phyloP scores from a whole-genome alignment of 2,113 vertebrate species.

The Pelobates fuscus region DNA sequence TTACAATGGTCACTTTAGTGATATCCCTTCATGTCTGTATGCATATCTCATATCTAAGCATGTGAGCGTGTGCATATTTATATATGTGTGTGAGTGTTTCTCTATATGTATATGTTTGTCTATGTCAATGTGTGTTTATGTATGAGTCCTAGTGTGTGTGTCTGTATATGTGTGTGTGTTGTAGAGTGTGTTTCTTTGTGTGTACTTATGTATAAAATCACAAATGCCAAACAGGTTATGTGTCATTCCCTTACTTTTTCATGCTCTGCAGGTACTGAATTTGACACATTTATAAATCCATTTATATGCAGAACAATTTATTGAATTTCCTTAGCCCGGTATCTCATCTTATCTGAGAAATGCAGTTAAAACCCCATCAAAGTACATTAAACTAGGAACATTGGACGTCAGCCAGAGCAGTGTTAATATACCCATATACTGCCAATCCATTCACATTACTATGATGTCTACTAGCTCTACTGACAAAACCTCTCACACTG shows the following conservation, averaged over 20 bases:
- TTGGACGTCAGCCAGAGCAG: slow-evolving; percentile 38
- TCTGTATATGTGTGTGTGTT: too few relatives aligned
- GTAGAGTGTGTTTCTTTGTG: too few relatives aligned
- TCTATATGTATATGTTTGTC: too few relatives aligned
- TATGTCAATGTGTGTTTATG: too few relatives aligned
- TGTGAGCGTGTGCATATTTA: too few relatives aligned
- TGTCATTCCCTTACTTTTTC: neutral
- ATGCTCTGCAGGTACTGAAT: slow-evolving; percentile 21
- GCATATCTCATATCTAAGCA: too few relatives aligned
- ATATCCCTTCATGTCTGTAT: too few relatives aligned
- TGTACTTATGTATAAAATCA: too few relatives aligned
- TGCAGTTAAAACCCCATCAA: slow-evolving; percentile 46
- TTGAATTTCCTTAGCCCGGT: slow-evolving; percentile 30
- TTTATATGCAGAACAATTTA: slow-evolving; percentile 42
- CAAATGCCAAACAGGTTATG: too few relatives aligned
- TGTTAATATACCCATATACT: slow-evolving; percentile 23
- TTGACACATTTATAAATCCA: slow-evolving; percentile 43
- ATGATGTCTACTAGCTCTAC: slow-evolving; percentile 3
- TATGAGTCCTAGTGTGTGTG: too few relatives aligned
- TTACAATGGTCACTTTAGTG: too few relatives aligned
- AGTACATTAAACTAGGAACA: slow-evolving; percentile 35
- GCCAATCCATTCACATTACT: slow-evolving; percentile 20
- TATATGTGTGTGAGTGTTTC: too few relatives aligned
- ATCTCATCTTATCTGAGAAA: slow-evolving; percentile 45
- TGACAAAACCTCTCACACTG: slow-evolving; percentile 14